phyloP scores from a whole-genome alignment of 2,797 vertebrate genomes.

The Peromyscus aztecus region DNA sequence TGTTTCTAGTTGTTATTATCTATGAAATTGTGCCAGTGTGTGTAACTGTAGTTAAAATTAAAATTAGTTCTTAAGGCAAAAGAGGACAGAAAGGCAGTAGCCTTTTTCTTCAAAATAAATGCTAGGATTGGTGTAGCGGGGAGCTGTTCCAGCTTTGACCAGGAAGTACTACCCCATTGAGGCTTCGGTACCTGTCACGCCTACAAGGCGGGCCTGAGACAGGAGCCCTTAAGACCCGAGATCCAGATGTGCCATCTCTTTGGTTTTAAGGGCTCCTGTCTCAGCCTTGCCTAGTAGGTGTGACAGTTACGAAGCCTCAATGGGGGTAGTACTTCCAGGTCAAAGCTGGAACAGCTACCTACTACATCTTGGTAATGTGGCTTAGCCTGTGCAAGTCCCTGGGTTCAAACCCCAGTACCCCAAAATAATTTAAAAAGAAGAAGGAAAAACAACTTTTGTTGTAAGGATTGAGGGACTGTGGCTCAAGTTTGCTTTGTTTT shows the following conservation, averaged over 20 bases:
- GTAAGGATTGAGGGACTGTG: slow-evolving; percentile 11
- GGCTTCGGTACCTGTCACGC: too few relatives aligned
- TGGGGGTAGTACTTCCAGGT: too few relatives aligned
- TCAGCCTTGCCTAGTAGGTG: too few relatives aligned
- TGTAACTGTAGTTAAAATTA: slow-evolving; percentile 15
- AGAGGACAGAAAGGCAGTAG: not conserved
- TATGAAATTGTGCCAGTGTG: not conserved
- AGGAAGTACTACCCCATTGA: too few relatives aligned
- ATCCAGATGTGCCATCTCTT: too few relatives aligned
- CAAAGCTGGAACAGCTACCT: too few relatives aligned
- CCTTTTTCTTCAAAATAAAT: slow-evolving; percentile 39
- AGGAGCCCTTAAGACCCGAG: too few relatives aligned
- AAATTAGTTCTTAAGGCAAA: slow-evolving; percentile 58
- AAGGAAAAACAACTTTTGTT: not conserved
- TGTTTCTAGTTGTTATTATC: slow-evolving; percentile 30
- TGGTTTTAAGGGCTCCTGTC: too few relatives aligned
- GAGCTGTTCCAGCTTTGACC: too few relatives aligned
- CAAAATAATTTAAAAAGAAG: not conserved
- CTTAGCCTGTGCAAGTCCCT: not conserved
- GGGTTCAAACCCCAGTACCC: not conserved
- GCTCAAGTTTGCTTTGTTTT: slow-evolving; percentile 37
- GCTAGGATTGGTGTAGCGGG: not conserved
- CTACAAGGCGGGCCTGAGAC: too few relatives aligned
- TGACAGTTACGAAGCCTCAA: too few relatives aligned
- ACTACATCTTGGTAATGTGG: too few relatives aligned